Evolutionary conservation across 1,140 invertebrate species (phyloP), one percentile per base, ranked within the genome.

Genomic region (Drosophila cardini): DNA sequence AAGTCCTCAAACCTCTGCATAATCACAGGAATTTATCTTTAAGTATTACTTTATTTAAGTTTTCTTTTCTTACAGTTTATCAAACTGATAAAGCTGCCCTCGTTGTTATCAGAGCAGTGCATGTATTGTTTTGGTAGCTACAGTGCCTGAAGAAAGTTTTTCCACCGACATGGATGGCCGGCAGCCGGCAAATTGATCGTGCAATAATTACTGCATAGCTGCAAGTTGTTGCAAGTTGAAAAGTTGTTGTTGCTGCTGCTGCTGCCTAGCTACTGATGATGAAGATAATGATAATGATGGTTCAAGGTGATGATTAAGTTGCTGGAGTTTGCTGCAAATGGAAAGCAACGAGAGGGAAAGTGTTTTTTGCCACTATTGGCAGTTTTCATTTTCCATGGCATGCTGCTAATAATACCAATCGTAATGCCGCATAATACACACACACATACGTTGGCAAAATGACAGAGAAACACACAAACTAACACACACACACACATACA

Each of bases 181-280:
- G 69, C 69, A 72, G 68, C 48, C 61, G 73, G 83, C 80, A 78
- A 87, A 80, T 87, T 87, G 83, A 89, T 87, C 84, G 80, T 89
- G 84, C 84, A 89, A 90, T 89, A 89, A 89, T 90, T 89, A 89
- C 84, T 90, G 85, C 84, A 89, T 87, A 87, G 83, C 72, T 81
- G 78, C 63, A 53, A 73, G 80, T 65, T 77, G 74, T 65, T 77
- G 74, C 76, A 42, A 70, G 71, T 62, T 58, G 62, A 52, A 18
- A 55, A 26, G 21, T 26, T 26, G 21, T 26, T 26, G 64, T 57
- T 58, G 48, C 50, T 73, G 68, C 38, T 50, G 57, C 36, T 60
- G 45, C 7, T 62, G 55, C 46, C 34, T 40, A 38, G 36, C 36
- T 11, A 38, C 1, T 26, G 36, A 10, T 38, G 36, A 38, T 38